Evolutionary conservation across 2,797 vertebrate species (phyloP).

Genomic region (Acanthurus leucopareius): DNA sequence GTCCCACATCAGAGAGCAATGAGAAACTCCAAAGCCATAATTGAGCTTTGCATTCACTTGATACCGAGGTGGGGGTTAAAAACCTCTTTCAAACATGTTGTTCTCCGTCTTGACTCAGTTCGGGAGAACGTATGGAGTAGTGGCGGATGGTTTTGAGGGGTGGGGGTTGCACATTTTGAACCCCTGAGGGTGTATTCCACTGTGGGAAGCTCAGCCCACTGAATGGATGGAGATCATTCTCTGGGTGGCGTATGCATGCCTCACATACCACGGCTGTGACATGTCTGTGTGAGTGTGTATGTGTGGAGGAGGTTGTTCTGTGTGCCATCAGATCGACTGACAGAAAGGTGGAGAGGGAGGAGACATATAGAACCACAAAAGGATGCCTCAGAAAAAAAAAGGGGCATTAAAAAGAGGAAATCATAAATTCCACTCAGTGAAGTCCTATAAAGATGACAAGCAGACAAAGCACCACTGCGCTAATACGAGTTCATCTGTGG

Average conservation of each 20-base stretch:
- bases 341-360: slow-evolving; percentile 15
- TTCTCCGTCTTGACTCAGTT: slow-evolving; percentile 58
- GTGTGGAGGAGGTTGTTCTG: slow-evolving; percentile 36
- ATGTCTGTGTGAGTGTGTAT: slow-evolving; percentile 60
- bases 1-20: slow-evolving; percentile 52
- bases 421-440: slow-evolving; percentile 63
- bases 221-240: slow-evolving; percentile 78
- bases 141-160: slow-evolving; percentile 22
- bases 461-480: slow-evolving; percentile 26
- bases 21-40: slow-evolving; percentile 48
- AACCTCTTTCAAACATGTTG: slow-evolving; percentile 26
- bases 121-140: slow-evolving; percentile 46
- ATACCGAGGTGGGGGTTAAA: slow-evolving; percentile 14
- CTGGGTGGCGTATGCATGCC: slow-evolving; percentile 82
- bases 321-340: slow-evolving; percentile 19
- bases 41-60: slow-evolving; percentile 7
- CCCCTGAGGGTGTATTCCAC: slow-evolving; percentile 69
- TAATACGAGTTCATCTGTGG: slow-evolving; percentile 83
- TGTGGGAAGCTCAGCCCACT: slow-evolving; percentile 67
- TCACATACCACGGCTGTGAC: slow-evolving; percentile 80
- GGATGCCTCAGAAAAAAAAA: slow-evolving; percentile 36
- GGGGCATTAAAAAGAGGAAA: slow-evolving; percentile 60
- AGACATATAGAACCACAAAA: slow-evolving; percentile 34
- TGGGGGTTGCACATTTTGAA: slow-evolving; percentile 50
- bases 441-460: slow-evolving; percentile 53